Percentiles rank a stretch among this genome's conserved stretches.
phyloP scores from a whole-genome alignment of 2,888 invertebrate species.

The Chymomyza fuscimana region DNA sequence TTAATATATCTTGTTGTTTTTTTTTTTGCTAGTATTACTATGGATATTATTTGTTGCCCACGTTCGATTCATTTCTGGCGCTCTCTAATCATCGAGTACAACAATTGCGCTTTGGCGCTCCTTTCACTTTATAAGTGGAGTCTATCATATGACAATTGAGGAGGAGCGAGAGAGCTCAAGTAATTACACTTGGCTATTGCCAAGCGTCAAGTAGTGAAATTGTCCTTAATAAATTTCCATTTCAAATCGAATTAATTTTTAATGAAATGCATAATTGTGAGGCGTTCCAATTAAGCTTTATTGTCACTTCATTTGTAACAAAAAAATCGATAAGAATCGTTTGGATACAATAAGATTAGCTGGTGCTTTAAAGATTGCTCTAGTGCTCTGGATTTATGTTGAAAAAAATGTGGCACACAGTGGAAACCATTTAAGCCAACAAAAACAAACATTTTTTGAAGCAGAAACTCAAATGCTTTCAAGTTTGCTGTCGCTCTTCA shows the following conservation, averaged over 20 bases:
- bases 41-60: constrained; percentile 26
- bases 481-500: too few relatives aligned
- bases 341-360: constrained; percentile 6
- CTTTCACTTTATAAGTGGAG: constrained; percentile 64
- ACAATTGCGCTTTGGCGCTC: constrained; percentile 36
- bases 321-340: constrained; percentile 6
- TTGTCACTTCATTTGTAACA: background rate
- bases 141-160: constrained; percentile 60
- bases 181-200: constrained; percentile 52
- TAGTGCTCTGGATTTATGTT: background rate
- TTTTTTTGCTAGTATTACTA: background rate
- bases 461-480: too few relatives aligned
- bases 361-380: constrained; percentile 2
- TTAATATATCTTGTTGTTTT: background rate
- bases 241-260: background rate
- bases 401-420: background rate
- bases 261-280: constrained; percentile 1
- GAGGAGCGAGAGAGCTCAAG: constrained; percentile 58
- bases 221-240: constrained; percentile 61
- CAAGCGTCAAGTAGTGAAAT: constrained; percentile 67
- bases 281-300: background rate
- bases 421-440: too few relatives aligned
- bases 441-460: too few relatives aligned
- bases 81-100: constrained; percentile 41
- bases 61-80: constrained; percentile 15